These are phyloP conservation scores for Himalopsyche tibetana DNA, from an alignment of 2,888 invertebrate species.

Conservation along the genomic window DNA sequence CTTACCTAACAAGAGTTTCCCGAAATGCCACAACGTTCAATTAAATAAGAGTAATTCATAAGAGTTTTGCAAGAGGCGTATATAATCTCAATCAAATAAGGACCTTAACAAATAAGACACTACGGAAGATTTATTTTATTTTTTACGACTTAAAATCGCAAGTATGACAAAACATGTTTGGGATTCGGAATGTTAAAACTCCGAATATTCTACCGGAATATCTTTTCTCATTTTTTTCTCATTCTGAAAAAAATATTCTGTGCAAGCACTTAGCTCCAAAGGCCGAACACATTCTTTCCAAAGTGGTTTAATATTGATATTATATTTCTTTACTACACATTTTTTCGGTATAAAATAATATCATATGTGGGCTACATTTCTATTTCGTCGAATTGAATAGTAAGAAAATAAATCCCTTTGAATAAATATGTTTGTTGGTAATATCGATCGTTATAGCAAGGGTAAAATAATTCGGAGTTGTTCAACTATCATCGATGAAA, in stretches of 20 bases:
- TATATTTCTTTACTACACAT: background rate
- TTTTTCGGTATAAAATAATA: background rate
- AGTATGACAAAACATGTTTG: background rate
- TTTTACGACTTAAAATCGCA: too few species aligned
- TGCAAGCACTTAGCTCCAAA: constrained; percentile 10
- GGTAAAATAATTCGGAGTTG: too few species aligned
- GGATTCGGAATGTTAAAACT: background rate
- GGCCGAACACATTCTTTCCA: constrained; percentile 7
- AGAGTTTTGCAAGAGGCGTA: too few species aligned
- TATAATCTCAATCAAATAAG: too few species aligned
- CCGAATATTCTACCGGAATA: constrained; percentile 6
- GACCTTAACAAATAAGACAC: too few species aligned
- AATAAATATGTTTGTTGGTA: too few species aligned
- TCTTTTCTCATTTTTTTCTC: constrained; percentile 12
- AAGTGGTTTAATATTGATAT: constrained; percentile 34
- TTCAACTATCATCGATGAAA: too few species aligned
- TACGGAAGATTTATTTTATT: too few species aligned
- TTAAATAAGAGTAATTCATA: too few species aligned
- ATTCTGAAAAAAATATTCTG: constrained; percentile 18
- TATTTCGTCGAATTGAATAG: background rate
- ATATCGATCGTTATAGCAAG: too few species aligned
- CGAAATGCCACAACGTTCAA: too few species aligned
- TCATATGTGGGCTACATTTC: background rate
- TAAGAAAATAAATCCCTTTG: background rate
- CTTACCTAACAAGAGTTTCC: too few species aligned